These are phyloP conservation scores for Anarrhichthys ocellatus DNA, from an alignment of 2,113 vertebrate genomes.

Conservation along the genomic window DNA sequence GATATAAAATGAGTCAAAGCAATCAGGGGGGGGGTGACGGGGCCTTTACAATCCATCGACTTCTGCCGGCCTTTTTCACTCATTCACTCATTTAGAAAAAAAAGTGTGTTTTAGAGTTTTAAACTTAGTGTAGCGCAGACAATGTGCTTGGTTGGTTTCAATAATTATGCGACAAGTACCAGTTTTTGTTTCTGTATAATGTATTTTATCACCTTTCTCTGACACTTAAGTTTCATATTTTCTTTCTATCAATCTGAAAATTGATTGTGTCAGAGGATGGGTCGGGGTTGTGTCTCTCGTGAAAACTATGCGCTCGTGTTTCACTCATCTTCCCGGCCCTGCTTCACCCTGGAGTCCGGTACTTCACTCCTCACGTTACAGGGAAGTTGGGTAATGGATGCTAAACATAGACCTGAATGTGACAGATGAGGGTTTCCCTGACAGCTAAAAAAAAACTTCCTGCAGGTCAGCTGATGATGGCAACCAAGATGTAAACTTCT, in stretches of 20 bases:
- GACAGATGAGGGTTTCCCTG: slow-evolving; percentile 56
- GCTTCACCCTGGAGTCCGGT: neutral
- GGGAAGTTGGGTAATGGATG: neutral
- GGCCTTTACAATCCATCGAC: neutral
- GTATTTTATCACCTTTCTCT: neutral
- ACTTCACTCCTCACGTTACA: neutral
- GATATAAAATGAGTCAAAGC: slow-evolving; percentile 29
- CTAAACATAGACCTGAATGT: slow-evolving; percentile 46
- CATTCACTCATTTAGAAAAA: too few relatives aligned
- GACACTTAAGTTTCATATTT: neutral
- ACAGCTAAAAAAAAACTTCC: slow-evolving; percentile 45
- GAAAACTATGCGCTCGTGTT: neutral
- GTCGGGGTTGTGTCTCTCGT: neutral
- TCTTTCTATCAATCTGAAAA: neutral
- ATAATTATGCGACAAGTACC: neutral
- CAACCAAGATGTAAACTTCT: slow-evolving; percentile 18
- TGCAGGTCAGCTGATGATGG: slow-evolving; percentile 44
- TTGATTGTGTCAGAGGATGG: neutral
- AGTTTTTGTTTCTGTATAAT: neutral
- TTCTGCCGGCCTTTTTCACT: neutral
- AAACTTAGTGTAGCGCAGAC: neutral
- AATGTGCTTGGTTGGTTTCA: neutral
- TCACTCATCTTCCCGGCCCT: neutral
- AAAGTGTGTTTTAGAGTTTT: too few relatives aligned
- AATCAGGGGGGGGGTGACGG: neutral